Conservation (phyloP, 2,113 vertebrate genomes). For the Fregata magnificens region DNA sequence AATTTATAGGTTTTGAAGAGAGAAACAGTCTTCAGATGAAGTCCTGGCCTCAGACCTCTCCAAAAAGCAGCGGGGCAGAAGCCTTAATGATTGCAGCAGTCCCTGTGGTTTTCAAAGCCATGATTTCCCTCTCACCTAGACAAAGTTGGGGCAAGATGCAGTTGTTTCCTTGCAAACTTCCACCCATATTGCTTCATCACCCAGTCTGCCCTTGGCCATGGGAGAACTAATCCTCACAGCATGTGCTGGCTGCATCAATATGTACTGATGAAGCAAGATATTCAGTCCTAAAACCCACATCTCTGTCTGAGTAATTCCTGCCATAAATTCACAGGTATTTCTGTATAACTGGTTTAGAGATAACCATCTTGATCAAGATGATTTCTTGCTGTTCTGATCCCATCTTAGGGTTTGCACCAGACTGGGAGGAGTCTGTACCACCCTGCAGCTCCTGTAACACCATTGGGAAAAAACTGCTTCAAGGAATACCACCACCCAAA, state of each 20-base stretch:
- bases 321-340: background rate
- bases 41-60: background rate
- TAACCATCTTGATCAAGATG: no score
- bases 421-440: no score
- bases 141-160: background rate
- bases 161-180: background rate
- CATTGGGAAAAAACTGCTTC: background rate
- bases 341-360: background rate
- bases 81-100: background rate
- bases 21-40: background rate
- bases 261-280: background rate
- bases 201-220: background rate
- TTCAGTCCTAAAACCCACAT: background rate
- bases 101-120: background rate
- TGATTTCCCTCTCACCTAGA: background rate
- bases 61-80: background rate
- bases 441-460: background rate
- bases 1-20: background rate
- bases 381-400: background rate
- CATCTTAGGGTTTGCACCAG: background rate
- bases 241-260: background rate
- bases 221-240: background rate
- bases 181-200: background rate
- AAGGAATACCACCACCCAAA: background rate
- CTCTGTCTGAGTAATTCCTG: background rate